phyloP scores from a whole-genome alignment of 2,888 invertebrate genomes.

The Lamellibrachia columna region DNA sequence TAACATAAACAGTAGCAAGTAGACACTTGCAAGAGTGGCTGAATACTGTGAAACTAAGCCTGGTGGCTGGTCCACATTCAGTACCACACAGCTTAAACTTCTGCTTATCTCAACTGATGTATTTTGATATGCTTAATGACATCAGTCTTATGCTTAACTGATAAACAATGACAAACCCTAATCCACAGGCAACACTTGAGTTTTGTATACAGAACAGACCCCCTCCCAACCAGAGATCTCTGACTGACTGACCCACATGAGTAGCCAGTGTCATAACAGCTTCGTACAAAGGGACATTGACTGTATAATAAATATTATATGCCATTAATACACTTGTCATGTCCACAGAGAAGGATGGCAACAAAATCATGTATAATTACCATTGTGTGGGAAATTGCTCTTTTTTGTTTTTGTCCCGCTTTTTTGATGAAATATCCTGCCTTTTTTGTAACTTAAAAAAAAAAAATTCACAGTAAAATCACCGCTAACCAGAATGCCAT shows the following conservation, averaged over 20 bases:
- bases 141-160: neutral
- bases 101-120: constrained; percentile 9
- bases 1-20: neutral
- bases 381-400: too few species aligned
- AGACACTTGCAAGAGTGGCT: neutral
- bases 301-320: neutral
- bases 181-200: neutral
- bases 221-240: neutral
- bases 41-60: neutral
- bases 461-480: too few species aligned
- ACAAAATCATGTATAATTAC: neutral
- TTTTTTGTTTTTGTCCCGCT: too few species aligned
- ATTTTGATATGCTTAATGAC: neutral
- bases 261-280: neutral
- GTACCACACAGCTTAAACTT: neutral
- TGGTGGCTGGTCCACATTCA: neutral
- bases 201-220: constrained; percentile 3
- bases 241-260: neutral
- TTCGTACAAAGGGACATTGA: neutral
- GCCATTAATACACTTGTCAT: neutral
- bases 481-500: too few species aligned
- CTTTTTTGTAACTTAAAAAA: too few species aligned
- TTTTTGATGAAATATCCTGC: too few species aligned
- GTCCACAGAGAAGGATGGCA: neutral
- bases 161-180: neutral